Conservation (phyloP, 2,113 vertebrate genomes). For the Rana temporaria region DNA sequence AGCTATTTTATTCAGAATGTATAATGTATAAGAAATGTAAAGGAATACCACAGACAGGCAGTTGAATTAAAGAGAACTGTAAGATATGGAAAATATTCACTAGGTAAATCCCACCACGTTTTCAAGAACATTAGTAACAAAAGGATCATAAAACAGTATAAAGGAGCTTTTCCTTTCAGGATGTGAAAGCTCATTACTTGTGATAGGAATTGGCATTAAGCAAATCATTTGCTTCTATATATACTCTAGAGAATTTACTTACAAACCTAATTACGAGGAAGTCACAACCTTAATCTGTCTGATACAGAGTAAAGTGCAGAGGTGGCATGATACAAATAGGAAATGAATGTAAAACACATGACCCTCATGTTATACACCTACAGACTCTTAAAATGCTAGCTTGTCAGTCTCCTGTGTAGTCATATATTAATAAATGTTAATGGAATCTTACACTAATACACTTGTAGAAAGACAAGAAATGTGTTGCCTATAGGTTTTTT, state of each 20-base stretch:
- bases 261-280: constrained; percentile 5
- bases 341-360: background rate
- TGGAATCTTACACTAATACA: too few species aligned
- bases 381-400: background rate
- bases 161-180: constrained; percentile 2
- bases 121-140: background rate
- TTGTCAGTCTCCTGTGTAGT: background rate
- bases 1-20: background rate
- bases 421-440: background rate
- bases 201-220: constrained; percentile 7
- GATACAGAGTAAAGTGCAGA: background rate
- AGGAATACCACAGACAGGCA: background rate
- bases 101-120: background rate
- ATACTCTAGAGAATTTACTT: background rate
- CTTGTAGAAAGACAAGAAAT: too few species aligned
- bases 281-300: constrained; percentile 13
- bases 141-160: background rate
- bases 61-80: background rate
- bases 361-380: background rate
- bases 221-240: constrained; percentile 3
- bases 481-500: too few species aligned
- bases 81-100: background rate
- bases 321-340: background rate
- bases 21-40: background rate
- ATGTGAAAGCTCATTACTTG: background rate